Evolutionary conservation across 2,888 invertebrate genomes (phyloP).

Genomic region (Drosophila leonis): DNA sequence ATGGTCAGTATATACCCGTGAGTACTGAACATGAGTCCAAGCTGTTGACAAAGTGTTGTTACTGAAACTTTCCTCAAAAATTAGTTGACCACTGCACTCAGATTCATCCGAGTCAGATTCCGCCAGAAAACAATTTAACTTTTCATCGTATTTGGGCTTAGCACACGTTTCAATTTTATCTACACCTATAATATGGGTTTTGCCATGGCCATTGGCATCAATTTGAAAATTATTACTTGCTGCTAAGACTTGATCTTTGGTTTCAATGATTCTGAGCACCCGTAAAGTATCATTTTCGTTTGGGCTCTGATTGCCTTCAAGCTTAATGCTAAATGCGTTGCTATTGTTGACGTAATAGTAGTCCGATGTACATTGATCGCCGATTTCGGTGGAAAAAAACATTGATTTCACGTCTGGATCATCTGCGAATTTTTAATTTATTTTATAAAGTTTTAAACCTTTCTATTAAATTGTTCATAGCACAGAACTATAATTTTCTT

Average conservation of each 20-base stretch:
- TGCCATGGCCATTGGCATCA: constrained; percentile 5
- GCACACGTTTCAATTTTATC: neutral
- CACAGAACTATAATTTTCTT: neutral
- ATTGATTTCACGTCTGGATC: constrained; percentile 19
- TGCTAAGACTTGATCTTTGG: constrained; percentile 8
- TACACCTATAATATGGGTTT: neutral
- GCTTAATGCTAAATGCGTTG: neutral
- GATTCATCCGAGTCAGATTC: neutral
- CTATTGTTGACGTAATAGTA: constrained; percentile 4
- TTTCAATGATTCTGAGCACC: constrained; percentile 18
- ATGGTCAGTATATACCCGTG: neutral
- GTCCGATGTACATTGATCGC: neutral
- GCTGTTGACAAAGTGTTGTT: neutral
- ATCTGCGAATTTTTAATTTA: constrained; percentile 9
- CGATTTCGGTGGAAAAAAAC: constrained; percentile 19
- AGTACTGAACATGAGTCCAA: constrained; percentile 14
- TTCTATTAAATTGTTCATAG: neutral
- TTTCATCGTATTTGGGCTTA: neutral
- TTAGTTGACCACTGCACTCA: constrained; percentile 1
- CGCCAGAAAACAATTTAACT: neutral
- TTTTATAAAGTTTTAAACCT: no score
- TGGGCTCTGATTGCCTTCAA: neutral
- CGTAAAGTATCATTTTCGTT: constrained; percentile 4
- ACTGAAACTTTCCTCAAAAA: constrained; percentile 33
- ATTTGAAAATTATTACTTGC: constrained; percentile 15